phyloP scores from a whole-genome alignment of 2,797 vertebrate genomes.

The Denticeps clupeoides region DNA sequence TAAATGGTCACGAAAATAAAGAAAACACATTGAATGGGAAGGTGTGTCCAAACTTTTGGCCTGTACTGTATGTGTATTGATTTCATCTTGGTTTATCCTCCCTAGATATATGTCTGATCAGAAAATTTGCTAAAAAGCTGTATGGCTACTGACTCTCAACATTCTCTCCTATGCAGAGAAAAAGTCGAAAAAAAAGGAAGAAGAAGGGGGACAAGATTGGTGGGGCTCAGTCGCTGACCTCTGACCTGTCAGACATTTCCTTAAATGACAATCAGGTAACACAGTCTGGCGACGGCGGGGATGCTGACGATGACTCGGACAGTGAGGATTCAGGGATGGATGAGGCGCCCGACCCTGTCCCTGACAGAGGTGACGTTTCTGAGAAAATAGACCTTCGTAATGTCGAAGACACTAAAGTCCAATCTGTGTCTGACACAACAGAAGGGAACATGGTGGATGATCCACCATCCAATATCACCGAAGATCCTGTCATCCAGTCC shows the following conservation, averaged over 20 bases:
- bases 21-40: too few relatives aligned
- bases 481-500: not conserved
- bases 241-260: conserved; percentile 39
- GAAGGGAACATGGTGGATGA: not conserved
- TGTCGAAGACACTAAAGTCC: not conserved
- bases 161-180: conserved; percentile 40
- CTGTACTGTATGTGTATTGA: too few relatives aligned
- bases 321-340: conserved; percentile 42
- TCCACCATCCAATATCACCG: not conserved
- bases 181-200: conserved; percentile 39
- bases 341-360: conserved; percentile 23
- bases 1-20: too few relatives aligned
- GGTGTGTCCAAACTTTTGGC: too few relatives aligned
- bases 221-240: conserved; percentile 1
- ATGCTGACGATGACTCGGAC: conserved; percentile 18
- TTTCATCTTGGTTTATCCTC: too few relatives aligned
- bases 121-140: too few relatives aligned
- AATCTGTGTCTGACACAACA: not conserved
- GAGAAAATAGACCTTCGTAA: conserved; percentile 13
- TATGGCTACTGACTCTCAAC: not conserved
- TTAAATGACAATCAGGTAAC: conserved; percentile 18
- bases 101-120: too few relatives aligned
- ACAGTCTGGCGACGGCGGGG: not conserved
- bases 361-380: not conserved
- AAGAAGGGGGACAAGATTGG: not conserved